phyloP scores from a whole-genome alignment of 1,140 invertebrate species.

The Megalonaias nervosa region DNA sequence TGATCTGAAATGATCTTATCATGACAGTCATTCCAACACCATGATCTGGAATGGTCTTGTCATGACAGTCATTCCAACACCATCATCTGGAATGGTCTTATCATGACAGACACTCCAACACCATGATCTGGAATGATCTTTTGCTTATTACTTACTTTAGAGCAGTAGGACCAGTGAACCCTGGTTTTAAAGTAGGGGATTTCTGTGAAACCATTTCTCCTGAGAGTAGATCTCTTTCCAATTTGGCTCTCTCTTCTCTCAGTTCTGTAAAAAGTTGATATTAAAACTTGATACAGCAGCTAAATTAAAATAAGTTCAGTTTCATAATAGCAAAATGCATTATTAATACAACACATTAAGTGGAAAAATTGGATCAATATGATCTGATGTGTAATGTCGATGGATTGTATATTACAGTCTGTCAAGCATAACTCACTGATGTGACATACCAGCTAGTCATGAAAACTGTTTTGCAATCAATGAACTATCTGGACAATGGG shows the following conservation, averaged over 20 bases:
- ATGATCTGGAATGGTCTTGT: too few relatives aligned
- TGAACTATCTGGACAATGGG: too few relatives aligned
- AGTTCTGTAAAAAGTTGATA: slow-evolving; percentile 49
- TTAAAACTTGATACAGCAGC: background rate
- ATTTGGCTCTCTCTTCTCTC: slow-evolving; percentile 51
- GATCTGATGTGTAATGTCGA: background rate
- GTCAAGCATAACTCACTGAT: too few relatives aligned
- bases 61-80: too few relatives aligned
- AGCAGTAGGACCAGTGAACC: slow-evolving; percentile 10
- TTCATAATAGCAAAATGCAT: background rate
- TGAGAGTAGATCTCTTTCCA: slow-evolving; percentile 59
- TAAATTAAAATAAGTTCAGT: background rate
- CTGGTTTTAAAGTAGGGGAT: slow-evolving; percentile 29
- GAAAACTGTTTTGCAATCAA: too few relatives aligned
- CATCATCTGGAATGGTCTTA: too few relatives aligned
- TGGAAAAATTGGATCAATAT: background rate
- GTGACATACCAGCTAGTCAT: too few relatives aligned
- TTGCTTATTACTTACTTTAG: slow-evolving; percentile 10
- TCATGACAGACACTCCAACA: too few relatives aligned
- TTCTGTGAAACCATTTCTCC: slow-evolving; percentile 20
- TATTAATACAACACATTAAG: background rate
- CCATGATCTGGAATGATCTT: too few relatives aligned
- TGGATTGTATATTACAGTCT: too few relatives aligned
- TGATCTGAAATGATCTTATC: too few relatives aligned
- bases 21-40: too few relatives aligned